These are phyloP conservation scores for Gambelia wislizenii DNA, from an alignment of 2,797 vertebrate species.

Conservation along the genomic window DNA sequence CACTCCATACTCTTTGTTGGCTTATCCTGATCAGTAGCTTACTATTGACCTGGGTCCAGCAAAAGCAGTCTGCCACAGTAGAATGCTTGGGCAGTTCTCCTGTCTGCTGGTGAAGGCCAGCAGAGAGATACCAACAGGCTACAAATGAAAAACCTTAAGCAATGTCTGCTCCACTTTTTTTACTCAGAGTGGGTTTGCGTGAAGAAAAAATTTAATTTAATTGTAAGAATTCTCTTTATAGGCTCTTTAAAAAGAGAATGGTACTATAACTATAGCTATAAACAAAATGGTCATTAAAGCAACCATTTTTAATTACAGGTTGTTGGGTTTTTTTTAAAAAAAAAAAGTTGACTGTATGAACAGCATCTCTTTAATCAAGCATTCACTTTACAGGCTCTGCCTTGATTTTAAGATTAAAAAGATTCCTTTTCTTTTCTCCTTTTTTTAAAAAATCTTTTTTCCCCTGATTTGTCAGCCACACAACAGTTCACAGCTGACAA, in stretches of 20 bases:
- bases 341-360: neutral
- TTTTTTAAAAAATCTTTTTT: neutral
- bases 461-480: neutral
- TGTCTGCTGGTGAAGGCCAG: neutral
- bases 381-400: neutral
- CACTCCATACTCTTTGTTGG: neutral
- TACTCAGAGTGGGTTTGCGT: accelerated
- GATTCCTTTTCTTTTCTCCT: no score
- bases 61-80: no score
- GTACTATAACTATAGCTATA: neutral
- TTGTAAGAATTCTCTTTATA: neutral
- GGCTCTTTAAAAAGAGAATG: neutral
- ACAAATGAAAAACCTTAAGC: neutral
- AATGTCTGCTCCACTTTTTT: accelerated
- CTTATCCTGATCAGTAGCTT: neutral
- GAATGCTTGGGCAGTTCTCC: neutral
- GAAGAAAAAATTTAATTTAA: constrained; percentile 16
- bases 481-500: neutral
- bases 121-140: neutral
- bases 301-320: neutral
- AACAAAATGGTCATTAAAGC: constrained; percentile 16
- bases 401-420: constrained; percentile 4
- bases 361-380: neutral
- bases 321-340: neutral
- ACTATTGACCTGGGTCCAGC: neutral